A percentile compares a stretch with the other conserved stretches of the same genome.
Evolutionary conservation across 2,888 invertebrate species (phyloP).

Genomic region (Tenthredo amoena): DNA sequence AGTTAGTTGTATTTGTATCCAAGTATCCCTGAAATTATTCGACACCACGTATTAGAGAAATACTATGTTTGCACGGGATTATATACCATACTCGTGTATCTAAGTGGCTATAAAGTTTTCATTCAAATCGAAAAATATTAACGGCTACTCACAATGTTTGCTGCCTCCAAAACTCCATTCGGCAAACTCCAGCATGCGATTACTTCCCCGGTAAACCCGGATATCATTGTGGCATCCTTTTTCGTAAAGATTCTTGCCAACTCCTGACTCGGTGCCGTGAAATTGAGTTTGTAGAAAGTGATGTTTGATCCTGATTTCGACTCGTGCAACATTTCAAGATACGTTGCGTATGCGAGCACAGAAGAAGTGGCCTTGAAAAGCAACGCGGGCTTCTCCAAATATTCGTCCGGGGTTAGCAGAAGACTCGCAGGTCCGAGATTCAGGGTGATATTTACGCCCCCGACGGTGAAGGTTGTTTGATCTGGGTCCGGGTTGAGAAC

Average conservation of each 20-base stretch:
- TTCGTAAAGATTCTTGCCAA: conserved; percentile 71
- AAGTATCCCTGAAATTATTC: not conserved
- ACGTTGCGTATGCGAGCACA: conserved; percentile 56
- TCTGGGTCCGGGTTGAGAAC: conserved; percentile 57
- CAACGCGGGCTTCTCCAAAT: conserved; percentile 53
- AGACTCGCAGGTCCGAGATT: conserved; percentile 86
- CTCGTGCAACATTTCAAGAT: conserved; percentile 53
- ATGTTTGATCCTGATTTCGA: not conserved
- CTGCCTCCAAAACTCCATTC: not conserved
- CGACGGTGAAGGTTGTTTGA: conserved; percentile 62
- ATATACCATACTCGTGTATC: no score
- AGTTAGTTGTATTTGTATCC: not conserved
- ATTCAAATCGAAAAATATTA: no score
- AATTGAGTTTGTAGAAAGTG: conserved; percentile 57
- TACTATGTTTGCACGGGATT: not conserved
- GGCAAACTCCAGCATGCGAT: conserved; percentile 73
- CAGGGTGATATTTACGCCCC: conserved; percentile 82
- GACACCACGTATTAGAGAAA: not conserved
- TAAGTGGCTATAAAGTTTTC: no score
- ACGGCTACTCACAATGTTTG: not conserved
- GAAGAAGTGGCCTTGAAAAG: conserved; percentile 65
- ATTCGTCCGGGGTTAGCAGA: conserved; percentile 80
- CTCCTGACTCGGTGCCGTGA: conserved; percentile 64
- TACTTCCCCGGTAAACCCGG: conserved; percentile 69
- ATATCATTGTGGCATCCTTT: conserved; percentile 72